Percentiles rank a stretch among this genome's conserved stretches.
These are phyloP conservation scores for Rosalia funebris DNA, from an alignment of 2,888 invertebrate genomes.

Conservation along the genomic window DNA sequence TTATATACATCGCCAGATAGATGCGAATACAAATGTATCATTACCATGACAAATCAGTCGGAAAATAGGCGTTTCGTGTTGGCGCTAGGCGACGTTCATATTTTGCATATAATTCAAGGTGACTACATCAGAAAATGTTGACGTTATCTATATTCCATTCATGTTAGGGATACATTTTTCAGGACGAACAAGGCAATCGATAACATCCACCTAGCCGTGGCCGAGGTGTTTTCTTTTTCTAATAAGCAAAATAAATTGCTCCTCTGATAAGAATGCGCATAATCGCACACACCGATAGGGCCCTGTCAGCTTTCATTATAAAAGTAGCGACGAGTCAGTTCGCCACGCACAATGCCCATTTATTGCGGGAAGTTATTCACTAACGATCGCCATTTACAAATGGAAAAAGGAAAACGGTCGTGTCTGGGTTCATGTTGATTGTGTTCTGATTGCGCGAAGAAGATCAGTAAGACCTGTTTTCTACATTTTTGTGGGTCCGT, in stretches of 20 bases:
- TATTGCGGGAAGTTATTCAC: slow-evolving; percentile 5
- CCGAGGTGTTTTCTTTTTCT: slow-evolving; percentile 15
- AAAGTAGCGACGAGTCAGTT: slow-evolving; percentile 12
- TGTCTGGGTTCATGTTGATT: slow-evolving; percentile 1
- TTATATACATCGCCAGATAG: too few species aligned
- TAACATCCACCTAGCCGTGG: slow-evolving; percentile 1
- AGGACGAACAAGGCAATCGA: slow-evolving; percentile 10
- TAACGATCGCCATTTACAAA: background rate
- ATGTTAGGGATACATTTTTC: slow-evolving; percentile 1
- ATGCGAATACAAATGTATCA: too few species aligned
- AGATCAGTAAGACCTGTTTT: too few species aligned
- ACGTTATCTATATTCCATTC: background rate
- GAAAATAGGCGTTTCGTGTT: too few species aligned
- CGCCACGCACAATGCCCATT: slow-evolving; percentile 26
- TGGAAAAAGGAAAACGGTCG: slow-evolving; percentile 5
- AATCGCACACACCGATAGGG: slow-evolving; percentile 13
- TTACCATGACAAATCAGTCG: too few species aligned
- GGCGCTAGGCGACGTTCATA: too few species aligned
- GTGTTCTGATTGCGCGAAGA: too few species aligned
- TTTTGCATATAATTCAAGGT: too few species aligned
- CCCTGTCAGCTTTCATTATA: slow-evolving; percentile 27
- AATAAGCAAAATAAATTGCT: slow-evolving; percentile 19
- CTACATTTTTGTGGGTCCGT: too few species aligned
- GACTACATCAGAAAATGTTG: too few species aligned
- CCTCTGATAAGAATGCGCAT: slow-evolving; percentile 13